Percentiles rank a stretch among this genome's conserved stretches.
Evolutionary conservation across 1,140 invertebrate genomes (phyloP).

Genomic region (Anastatus disparis): DNA sequence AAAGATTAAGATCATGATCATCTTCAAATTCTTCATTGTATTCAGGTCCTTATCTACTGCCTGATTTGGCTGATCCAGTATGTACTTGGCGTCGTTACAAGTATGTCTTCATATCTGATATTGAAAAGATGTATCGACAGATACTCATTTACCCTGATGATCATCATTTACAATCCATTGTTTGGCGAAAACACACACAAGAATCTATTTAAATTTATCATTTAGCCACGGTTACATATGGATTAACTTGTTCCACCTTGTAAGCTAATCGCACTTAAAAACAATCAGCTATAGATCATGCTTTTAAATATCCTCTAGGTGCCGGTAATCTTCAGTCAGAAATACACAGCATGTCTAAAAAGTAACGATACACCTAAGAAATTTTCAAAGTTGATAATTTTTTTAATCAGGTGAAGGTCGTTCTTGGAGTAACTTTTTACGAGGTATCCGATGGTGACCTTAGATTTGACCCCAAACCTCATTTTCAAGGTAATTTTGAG

Average conservation of each 20-base stretch:
- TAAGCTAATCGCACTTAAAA: background rate
- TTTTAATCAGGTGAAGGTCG: too few relatives aligned
- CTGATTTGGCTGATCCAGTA: background rate
- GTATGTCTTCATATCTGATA: background rate
- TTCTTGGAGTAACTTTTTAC: too few relatives aligned
- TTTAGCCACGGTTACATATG: too few relatives aligned
- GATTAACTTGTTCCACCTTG: background rate
- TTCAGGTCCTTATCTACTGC: background rate
- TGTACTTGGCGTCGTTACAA: background rate
- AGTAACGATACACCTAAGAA: too few relatives aligned
- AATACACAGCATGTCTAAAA: too few relatives aligned
- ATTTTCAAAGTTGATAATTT: too few relatives aligned
- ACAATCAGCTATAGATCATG: background rate
- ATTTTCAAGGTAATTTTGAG: too few relatives aligned
- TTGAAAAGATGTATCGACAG: background rate
- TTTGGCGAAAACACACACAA: background rate
- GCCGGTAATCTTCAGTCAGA: background rate
- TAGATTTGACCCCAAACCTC: too few relatives aligned
- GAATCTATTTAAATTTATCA: background rate
- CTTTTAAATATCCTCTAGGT: background rate
- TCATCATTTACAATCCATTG: background rate
- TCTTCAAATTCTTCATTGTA: background rate
- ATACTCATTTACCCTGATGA: background rate
- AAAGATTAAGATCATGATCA: too few relatives aligned
- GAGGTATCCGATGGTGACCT: too few relatives aligned